Conservation (phyloP, 2,888 invertebrate genomes). For the Seladonia tumulorum region DNA sequence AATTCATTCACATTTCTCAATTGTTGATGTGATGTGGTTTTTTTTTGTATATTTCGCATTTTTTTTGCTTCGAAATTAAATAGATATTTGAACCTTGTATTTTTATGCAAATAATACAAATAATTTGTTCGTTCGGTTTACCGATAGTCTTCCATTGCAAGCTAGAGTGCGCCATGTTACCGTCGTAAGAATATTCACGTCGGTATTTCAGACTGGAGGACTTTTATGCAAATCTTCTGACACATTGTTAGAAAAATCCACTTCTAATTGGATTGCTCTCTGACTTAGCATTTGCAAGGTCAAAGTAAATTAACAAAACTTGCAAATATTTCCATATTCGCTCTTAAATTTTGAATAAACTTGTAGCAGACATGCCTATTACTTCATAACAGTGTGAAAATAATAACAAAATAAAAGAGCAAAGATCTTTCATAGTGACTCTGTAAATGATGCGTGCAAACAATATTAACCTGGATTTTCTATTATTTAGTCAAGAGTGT, state of each 20-base stretch:
- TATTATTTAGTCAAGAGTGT: too few species aligned
- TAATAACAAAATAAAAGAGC: too few species aligned
- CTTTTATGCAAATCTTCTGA: slow-evolving; percentile 31
- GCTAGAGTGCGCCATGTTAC: slow-evolving; percentile 49
- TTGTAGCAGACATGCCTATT: not conserved
- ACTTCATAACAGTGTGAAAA: too few species aligned
- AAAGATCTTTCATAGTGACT: not conserved
- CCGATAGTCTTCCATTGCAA: not conserved
- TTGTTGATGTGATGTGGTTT: not conserved
- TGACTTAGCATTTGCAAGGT: not conserved
- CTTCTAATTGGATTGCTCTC: not conserved
- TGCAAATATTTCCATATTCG: not conserved
- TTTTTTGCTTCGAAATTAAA: not conserved
- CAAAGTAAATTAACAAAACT: not conserved
- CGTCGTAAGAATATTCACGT: slow-evolving; percentile 25
- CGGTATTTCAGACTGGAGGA: slow-evolving; percentile 44
- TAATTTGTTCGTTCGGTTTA: not conserved
- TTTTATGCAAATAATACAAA: not conserved
- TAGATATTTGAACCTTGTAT: not conserved
- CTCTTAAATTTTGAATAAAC: not conserved
- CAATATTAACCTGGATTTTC: too few species aligned
- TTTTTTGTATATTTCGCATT: not conserved
- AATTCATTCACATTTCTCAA: not conserved
- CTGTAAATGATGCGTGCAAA: too few species aligned
- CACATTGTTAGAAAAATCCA: not conserved